A percentile compares a stretch with the other conserved stretches of the same genome.
These are phyloP conservation scores for Cataglyphis albicans DNA, from an alignment of 2,888 invertebrate species.

Conservation along the genomic window DNA sequence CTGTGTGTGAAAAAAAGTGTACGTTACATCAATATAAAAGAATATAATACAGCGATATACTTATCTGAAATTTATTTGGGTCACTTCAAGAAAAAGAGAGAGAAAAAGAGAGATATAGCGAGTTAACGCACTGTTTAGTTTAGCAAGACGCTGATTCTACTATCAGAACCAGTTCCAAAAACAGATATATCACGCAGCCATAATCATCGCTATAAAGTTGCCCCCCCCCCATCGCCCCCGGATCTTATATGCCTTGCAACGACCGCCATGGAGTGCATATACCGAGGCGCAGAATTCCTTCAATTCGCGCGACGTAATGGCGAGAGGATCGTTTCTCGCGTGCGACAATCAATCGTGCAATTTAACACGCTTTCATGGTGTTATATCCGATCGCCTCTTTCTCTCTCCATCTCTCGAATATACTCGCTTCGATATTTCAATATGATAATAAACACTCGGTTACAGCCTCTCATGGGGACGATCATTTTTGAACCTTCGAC, in stretches of 20 bases:
- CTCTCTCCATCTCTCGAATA: not conserved
- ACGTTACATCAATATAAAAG: not conserved
- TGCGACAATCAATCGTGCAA: conserved; percentile 43
- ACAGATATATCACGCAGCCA: conserved; percentile 31
- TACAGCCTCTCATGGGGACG: not conserved
- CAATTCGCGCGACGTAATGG: conserved; percentile 13
- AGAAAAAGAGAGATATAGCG: not conserved
- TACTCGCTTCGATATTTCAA: conserved; percentile 11
- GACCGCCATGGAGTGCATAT: not conserved
- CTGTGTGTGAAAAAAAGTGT: not conserved
- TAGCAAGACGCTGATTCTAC: conserved; percentile 7
- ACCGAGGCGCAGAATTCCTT: conserved; percentile 5
- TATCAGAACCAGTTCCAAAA: conserved; percentile 39
- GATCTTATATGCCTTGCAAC: conserved; percentile 9
- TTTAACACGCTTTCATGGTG: conserved; percentile 46
- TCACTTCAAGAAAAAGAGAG: not conserved
- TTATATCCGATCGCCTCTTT: conserved; percentile 7
- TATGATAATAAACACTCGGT: conserved; percentile 37
- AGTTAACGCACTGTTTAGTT: not conserved
- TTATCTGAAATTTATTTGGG: conserved; percentile 1
- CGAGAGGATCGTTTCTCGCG: conserved; percentile 40
- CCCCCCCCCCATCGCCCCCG: not conserved
- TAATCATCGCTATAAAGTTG: conserved; percentile 37
- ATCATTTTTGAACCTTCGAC: conserved; percentile 14
- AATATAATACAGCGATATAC: not conserved